Conservation (phyloP, 2,797 vertebrate species). For the Hydrocynus forskahlii region DNA sequence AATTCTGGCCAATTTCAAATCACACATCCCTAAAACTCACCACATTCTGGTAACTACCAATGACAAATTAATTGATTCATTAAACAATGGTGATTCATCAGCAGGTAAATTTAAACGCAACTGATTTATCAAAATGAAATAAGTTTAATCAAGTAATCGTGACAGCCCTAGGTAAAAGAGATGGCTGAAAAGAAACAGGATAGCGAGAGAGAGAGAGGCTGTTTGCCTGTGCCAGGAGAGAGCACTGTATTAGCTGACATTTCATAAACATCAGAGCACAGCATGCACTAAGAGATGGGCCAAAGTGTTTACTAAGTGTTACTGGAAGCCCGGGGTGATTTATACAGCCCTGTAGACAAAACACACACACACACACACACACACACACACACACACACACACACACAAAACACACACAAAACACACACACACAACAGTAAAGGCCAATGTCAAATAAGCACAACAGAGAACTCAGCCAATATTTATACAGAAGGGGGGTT, state of each 20-base stretch:
- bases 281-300: constrained; percentile 43
- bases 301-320: constrained; percentile 51
- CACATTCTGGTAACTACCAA: no score
- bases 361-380: constrained; percentile 30
- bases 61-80: no score
- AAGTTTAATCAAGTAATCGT: neutral
- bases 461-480: constrained; percentile 41
- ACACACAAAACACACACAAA: constrained; percentile 13
- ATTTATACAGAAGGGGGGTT: constrained; percentile 49
- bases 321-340: constrained; percentile 48
- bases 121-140: no score
- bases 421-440: constrained; percentile 14
- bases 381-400: constrained; percentile 21
- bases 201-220: neutral
- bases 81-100: no score
- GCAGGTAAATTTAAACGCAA: no score
- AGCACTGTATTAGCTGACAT: constrained; percentile 49
- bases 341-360: constrained; percentile 33
- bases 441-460: constrained; percentile 37
- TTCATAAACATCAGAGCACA: constrained; percentile 51
- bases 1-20: no score
- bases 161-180: neutral
- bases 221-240: neutral
- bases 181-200: neutral
- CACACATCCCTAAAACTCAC: no score